These are phyloP conservation scores for Rhinophrynus dorsalis DNA, from an alignment of 2,797 vertebrate species.

Conservation along the genomic window DNA sequence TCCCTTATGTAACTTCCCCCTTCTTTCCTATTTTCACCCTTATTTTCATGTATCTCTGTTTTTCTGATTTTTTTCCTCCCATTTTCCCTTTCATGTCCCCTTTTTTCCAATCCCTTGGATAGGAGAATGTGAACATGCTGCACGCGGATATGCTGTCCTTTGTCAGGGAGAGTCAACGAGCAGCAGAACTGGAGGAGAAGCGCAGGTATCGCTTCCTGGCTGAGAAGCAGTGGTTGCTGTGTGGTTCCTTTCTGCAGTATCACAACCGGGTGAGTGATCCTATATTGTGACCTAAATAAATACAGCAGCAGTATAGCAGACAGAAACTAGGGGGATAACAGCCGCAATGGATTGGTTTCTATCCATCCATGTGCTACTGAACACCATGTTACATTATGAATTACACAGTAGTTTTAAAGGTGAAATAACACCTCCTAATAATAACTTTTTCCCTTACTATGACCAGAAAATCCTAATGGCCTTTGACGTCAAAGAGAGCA, in stretches of 20 bases:
- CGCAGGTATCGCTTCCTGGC: slow-evolving; percentile 92
- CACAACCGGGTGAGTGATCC: slow-evolving; percentile 64
- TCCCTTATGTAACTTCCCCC: background rate
- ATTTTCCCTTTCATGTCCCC: background rate
- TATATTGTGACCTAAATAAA: background rate
- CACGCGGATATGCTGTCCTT: slow-evolving; percentile 75
- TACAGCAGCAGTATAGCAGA: too few relatives aligned
- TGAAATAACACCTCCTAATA: too few relatives aligned
- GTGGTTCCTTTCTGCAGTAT: slow-evolving; percentile 70
- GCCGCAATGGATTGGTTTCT: too few relatives aligned
- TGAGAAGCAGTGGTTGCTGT: slow-evolving; percentile 85
- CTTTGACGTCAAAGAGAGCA: too few relatives aligned
- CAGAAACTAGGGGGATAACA: too few relatives aligned
- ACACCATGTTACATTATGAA: too few relatives aligned
- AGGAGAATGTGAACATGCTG: slow-evolving; percentile 80
- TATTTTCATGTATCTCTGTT: too few relatives aligned
- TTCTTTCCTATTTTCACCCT: background rate
- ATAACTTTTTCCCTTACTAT: too few relatives aligned
- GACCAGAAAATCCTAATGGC: too few relatives aligned
- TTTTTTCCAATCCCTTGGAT: slow-evolving; percentile 6
- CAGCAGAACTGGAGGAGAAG: slow-evolving; percentile 87
- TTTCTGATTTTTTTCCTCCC: too few relatives aligned
- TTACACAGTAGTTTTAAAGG: too few relatives aligned
- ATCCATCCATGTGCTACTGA: too few relatives aligned
- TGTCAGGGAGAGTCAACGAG: slow-evolving; percentile 78